A percentile compares a stretch with the other conserved stretches of the same genome.
Conservation (phyloP, 2,113 vertebrate genomes). For the Ginglymostoma cirratum region DNA sequence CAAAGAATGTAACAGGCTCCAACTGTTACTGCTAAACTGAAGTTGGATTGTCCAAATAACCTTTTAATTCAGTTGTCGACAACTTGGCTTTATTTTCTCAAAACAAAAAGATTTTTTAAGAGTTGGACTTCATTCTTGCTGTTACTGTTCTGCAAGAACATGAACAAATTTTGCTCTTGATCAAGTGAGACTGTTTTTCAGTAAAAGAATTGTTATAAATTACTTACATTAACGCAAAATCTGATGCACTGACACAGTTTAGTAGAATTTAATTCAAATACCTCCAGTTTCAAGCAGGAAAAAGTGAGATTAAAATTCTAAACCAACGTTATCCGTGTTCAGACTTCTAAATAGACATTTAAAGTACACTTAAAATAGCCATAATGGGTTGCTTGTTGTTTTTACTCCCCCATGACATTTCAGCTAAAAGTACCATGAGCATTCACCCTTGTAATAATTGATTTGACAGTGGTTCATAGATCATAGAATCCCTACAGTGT, state of each 20-base stretch:
- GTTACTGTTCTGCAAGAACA: neutral
- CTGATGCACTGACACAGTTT: neutral
- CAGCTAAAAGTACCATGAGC: neutral
- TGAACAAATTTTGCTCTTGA: neutral
- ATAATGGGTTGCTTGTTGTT: neutral
- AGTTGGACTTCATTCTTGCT: neutral
- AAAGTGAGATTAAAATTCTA: neutral
- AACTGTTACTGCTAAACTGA: neutral
- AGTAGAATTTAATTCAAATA: neutral
- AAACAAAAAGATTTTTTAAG: neutral
- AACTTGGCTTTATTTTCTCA: neutral
- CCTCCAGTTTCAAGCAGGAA: neutral
- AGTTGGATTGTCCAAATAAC: neutral
- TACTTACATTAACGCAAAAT: neutral
- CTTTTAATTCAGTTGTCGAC: neutral
- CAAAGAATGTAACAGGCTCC: neutral
- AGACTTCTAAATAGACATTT: neutral
- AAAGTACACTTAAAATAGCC: neutral
- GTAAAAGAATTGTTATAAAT: neutral
- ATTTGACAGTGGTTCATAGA: neutral
- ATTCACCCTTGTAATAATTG: neutral
- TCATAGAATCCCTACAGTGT: too few species aligned
- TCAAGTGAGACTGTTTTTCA: neutral
- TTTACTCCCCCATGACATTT: neutral
- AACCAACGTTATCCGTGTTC: neutral